Conservation (phyloP, 2,888 invertebrate genomes). For the Eupithecia abbreviata region DNA sequence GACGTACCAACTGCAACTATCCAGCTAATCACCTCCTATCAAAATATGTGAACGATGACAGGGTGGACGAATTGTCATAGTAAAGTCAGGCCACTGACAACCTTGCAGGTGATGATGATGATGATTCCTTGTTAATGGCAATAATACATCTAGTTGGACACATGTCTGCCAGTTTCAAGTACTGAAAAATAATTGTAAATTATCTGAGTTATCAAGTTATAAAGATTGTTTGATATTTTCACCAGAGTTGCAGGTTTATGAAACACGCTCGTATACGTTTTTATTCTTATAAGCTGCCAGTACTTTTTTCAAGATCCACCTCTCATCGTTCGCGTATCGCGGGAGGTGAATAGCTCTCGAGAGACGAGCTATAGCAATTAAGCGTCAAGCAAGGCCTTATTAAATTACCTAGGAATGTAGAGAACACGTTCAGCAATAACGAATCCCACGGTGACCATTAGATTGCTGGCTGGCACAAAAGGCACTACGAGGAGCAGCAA, state of each 20-base stretch:
- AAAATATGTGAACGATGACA: not conserved
- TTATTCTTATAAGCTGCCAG: not conserved
- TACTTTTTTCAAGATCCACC: not conserved
- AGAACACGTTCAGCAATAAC: conserved; percentile 94
- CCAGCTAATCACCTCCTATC: not conserved
- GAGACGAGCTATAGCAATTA: not conserved
- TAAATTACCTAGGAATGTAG: conserved; percentile 91
- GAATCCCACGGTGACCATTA: conserved; percentile 91
- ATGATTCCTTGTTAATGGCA: too few species aligned
- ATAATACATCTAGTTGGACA: too few species aligned
- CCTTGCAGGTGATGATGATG: too few species aligned
- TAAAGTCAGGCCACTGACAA: too few species aligned
- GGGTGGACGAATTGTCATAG: too few species aligned
- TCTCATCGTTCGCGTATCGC: not conserved
- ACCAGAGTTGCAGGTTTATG: not conserved
- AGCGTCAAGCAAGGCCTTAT: not conserved
- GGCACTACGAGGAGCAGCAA: conserved; percentile 90
- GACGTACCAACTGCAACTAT: too few species aligned
- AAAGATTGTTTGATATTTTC: too few species aligned
- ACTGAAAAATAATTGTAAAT: too few species aligned
- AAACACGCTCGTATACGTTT: not conserved
- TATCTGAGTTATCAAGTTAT: too few species aligned
- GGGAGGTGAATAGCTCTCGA: not conserved
- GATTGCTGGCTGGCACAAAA: conserved; percentile 93
- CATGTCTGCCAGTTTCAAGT: too few species aligned